phyloP scores from a whole-genome alignment of 2,113 vertebrate genomes.

The Dipodomys ordii region DNA sequence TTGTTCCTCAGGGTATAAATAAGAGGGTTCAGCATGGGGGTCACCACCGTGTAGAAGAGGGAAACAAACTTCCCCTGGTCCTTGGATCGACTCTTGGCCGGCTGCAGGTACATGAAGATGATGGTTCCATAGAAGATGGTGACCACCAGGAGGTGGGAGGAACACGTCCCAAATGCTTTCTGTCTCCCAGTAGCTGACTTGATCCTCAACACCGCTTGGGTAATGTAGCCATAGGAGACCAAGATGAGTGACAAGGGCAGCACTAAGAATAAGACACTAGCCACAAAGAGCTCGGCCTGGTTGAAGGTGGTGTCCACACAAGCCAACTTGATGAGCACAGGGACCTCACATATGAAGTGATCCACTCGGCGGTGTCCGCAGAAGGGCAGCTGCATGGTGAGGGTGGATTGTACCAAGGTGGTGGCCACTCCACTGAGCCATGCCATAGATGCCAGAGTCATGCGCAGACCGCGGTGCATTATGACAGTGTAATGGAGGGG shows the following conservation, averaged over 20 bases:
- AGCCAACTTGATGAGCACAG: constrained; percentile 49
- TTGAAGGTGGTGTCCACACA: constrained; percentile 61
- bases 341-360: constrained; percentile 50
- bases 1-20: constrained; percentile 58
- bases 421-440: constrained; percentile 52
- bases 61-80: constrained; percentile 59
- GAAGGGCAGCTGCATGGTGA: constrained; percentile 53
- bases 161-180: constrained; percentile 21
- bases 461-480: constrained; percentile 1
- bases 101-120: constrained; percentile 68
- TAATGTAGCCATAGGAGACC: constrained; percentile 6
- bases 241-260: constrained; percentile 44
- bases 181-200: background rate
- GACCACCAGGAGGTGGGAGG: constrained; percentile 46
- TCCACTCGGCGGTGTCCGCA: constrained; percentile 50
- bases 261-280: constrained; percentile 41
- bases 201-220: background rate
- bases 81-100: constrained; percentile 24
- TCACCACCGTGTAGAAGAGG: constrained; percentile 46
- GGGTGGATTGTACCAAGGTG: constrained; percentile 50
- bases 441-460: background rate
- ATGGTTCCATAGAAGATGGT: constrained; percentile 62
- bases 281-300: constrained; percentile 53
- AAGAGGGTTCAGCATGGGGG: constrained; percentile 40
- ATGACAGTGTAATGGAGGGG: constrained; percentile 13